phyloP scores from a whole-genome alignment of 2,113 vertebrate genomes.

The Salvelinus fontinalis region DNA sequence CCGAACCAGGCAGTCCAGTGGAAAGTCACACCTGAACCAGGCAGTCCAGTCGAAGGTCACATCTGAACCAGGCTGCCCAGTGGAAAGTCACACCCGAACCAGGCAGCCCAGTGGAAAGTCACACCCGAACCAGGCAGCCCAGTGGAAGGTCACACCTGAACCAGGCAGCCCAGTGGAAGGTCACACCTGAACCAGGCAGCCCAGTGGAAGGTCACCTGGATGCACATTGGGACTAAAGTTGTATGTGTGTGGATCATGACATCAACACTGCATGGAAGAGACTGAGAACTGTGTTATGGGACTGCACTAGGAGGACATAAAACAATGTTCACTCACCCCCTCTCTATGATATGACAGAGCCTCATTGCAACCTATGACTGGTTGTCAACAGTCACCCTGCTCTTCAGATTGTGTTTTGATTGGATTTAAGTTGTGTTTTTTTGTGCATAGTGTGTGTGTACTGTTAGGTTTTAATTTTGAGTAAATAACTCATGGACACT shows the following conservation, averaged over 20 bases:
- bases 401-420: constrained; percentile 9
- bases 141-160: too few relatives aligned
- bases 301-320: not conserved
- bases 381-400: constrained; percentile 20
- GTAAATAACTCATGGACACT: too few relatives aligned
- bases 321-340: not conserved
- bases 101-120: too few relatives aligned
- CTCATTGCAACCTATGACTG: not conserved
- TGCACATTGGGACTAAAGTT: not conserved
- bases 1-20: not conserved
- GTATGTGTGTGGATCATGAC: not conserved
- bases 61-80: too few relatives aligned
- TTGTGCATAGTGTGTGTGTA: not conserved
- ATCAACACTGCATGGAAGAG: not conserved
- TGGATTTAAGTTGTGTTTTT: not conserved
- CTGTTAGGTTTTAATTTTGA: too few relatives aligned
- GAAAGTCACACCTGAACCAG: too few relatives aligned
- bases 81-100: too few relatives aligned
- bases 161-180: too few relatives aligned
- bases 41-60: too few relatives aligned
- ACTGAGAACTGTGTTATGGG: not conserved
- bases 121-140: too few relatives aligned
- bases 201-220: too few relatives aligned
- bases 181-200: too few relatives aligned
- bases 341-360: not conserved